phyloP scores from a whole-genome alignment of 1,140 invertebrate genomes.

The Vollenhovia emeryi region DNA sequence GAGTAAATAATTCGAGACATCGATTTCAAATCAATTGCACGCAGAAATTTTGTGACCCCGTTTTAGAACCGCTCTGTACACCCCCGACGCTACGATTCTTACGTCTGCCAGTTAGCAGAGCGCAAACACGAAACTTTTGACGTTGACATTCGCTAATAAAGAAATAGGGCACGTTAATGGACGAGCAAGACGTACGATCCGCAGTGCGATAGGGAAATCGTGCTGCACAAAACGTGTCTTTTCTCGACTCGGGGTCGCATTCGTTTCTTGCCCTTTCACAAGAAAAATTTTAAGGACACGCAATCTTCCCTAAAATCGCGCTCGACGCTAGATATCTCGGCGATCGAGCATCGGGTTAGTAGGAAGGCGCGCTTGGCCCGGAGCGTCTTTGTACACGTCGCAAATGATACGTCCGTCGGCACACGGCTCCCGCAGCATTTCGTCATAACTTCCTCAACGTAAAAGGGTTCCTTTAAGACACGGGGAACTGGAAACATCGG shows the following conservation, averaged over 20 bases:
- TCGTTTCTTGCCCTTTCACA: not conserved
- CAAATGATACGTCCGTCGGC: constrained; percentile 3
- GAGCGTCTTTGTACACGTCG: not conserved
- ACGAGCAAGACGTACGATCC: not conserved
- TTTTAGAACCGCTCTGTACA: not conserved
- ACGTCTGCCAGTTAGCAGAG: not conserved
- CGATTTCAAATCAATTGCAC: not conserved
- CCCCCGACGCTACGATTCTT: not conserved
- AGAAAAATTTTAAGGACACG: not conserved
- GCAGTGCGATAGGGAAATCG: not conserved
- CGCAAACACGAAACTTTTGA: not conserved
- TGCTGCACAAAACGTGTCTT: not conserved
- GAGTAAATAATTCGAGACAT: not conserved
- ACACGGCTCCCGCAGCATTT: not conserved
- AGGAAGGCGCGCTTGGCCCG: not conserved
- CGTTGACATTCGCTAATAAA: constrained; percentile 1
- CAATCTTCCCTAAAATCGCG: not conserved
- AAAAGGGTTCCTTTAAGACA: constrained; percentile 41
- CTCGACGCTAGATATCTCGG: not conserved
- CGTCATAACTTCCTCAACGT: constrained; percentile 14
- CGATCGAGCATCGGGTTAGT: not conserved
- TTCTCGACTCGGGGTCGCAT: not conserved
- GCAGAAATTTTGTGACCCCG: not conserved
- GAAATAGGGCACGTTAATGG: not conserved
- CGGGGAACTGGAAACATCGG: constrained; percentile 52